Base-by-base conservation (phyloP, 92 coral and sea anemone species). In the Epizoanthus stellaris region DNA sequence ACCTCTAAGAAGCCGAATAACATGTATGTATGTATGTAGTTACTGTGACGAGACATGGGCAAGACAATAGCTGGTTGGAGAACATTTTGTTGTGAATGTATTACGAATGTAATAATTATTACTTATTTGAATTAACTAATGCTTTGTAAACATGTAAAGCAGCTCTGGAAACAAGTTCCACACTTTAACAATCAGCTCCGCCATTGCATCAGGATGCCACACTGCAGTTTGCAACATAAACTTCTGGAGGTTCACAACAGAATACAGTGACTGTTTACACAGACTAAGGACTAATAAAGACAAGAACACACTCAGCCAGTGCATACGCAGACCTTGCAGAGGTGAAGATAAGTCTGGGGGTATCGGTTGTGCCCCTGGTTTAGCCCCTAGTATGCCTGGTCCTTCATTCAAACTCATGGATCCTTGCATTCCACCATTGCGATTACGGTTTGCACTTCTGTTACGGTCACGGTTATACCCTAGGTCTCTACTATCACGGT, bases 351-450 rank as follows among this genome's bases (percentile, higher is more conserved):
- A 68, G 15, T 87, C 76, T 19, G 93, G 84, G 8, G 88, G 64
- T 64, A 86, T 73, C 57, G 90, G 52, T 16, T 86, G 90, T 34
- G 91, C 95, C 52, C 98, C 98, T 62, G 98, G 98, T 89, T 94
- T 94, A 70, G 98, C 98, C 70, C 98, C 98, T 69, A 94, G 85
- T 67, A 94, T 94, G 85, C 98, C 98, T 53, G 95, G 95, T 71
- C 98, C 98, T 85, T 87, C 90, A 82, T 87, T 89, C 13, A 77
- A 38, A 59, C 87, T 76, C 79, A 91, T 59, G 77, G 59, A 30
- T 53, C 93, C 85, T 75, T 90, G 69, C 90, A 75, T 86, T 68
- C 82, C 86, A 64, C 85, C 84, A 6, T 67, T 81, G 73, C 87
- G 74, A 89, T 70, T 90, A 60, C 85, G 79, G 69, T 56, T 86